Evolutionary conservation across 2,888 invertebrate species (phyloP).

Genomic region (Eilema sororculum): DNA sequence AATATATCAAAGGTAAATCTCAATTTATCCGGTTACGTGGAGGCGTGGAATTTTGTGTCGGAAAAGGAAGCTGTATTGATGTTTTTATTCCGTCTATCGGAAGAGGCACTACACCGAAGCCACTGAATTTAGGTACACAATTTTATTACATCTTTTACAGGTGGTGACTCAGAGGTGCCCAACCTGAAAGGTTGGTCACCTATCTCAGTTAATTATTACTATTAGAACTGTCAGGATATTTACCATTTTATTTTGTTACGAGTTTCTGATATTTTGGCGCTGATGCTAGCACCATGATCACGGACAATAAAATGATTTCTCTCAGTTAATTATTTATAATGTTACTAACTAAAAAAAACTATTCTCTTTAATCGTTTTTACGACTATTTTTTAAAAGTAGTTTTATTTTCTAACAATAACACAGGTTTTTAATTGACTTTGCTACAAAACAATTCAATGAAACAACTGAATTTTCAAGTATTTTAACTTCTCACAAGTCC

Average conservation of each 20-base stretch:
- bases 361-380: too few relatives aligned
- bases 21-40: constrained; percentile 30
- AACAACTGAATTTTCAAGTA: not conserved
- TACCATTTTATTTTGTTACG: too few relatives aligned
- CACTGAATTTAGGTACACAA: not conserved
- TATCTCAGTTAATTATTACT: not conserved
- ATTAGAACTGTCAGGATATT: too few relatives aligned
- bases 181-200: not conserved
- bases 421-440: too few relatives aligned
- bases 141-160: not conserved
- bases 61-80: constrained; percentile 3
- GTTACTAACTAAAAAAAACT: too few relatives aligned
- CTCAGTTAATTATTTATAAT: too few relatives aligned
- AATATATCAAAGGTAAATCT: constrained; percentile 20
- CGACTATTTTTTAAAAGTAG: too few relatives aligned
- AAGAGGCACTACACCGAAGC: not conserved
- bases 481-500: not conserved
- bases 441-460: too few relatives aligned
- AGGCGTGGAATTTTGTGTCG: constrained; percentile 5
- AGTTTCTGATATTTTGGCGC: too few relatives aligned
- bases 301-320: too few relatives aligned
- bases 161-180: not conserved
- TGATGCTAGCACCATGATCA: too few relatives aligned
- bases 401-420: too few relatives aligned
- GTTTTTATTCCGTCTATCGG: constrained; percentile 12